These are phyloP conservation scores for Drosophila bipectinata DNA, from an alignment of 1,140 invertebrate genomes.

Conservation along the genomic window DNA sequence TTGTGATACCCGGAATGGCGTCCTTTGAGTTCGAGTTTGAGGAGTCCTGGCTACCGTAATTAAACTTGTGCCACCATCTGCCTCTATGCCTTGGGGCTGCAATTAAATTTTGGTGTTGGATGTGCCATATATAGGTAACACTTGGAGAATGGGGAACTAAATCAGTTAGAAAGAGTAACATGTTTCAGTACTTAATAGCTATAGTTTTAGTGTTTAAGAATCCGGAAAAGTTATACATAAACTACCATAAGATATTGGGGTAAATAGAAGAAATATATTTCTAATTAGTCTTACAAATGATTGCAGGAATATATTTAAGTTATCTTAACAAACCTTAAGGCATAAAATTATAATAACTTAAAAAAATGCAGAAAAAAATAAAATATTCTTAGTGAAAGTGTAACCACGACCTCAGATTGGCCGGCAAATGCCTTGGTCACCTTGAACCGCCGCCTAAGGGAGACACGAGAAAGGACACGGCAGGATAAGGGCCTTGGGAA, in stretches of 20 bases:
- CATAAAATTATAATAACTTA: not conserved
- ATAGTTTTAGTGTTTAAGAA: too few species aligned
- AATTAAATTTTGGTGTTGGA: slow-evolving; percentile 56
- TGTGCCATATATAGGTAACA: slow-evolving; percentile 1
- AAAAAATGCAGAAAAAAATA: not conserved
- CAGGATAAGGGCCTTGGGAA: slow-evolving; percentile 2
- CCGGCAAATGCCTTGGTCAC: slow-evolving; percentile 51
- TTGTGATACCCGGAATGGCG: slow-evolving; percentile 56
- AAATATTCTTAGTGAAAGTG: slow-evolving; percentile 21
- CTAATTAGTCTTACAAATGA: too few species aligned
- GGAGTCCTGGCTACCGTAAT: slow-evolving; percentile 52
- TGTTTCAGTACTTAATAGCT: too few species aligned
- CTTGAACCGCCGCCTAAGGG: slow-evolving; percentile 59
- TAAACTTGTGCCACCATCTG: slow-evolving; percentile 53
- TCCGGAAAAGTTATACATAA: too few species aligned
- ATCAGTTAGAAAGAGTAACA: not conserved
- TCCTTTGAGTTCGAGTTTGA: slow-evolving; percentile 18
- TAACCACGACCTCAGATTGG: slow-evolving; percentile 35
- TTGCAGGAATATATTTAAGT: too few species aligned
- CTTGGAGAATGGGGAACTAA: not conserved
- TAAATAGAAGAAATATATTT: too few species aligned
- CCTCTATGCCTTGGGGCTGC: slow-evolving; percentile 33
- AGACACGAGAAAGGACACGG: slow-evolving; percentile 20
- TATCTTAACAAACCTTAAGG: too few species aligned
- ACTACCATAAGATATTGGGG: too few species aligned